A percentile compares a stretch with the other conserved stretches of the same genome.
phyloP scores from a whole-genome alignment of 2,797 vertebrate species.

The Scomberomorus guttatus region DNA sequence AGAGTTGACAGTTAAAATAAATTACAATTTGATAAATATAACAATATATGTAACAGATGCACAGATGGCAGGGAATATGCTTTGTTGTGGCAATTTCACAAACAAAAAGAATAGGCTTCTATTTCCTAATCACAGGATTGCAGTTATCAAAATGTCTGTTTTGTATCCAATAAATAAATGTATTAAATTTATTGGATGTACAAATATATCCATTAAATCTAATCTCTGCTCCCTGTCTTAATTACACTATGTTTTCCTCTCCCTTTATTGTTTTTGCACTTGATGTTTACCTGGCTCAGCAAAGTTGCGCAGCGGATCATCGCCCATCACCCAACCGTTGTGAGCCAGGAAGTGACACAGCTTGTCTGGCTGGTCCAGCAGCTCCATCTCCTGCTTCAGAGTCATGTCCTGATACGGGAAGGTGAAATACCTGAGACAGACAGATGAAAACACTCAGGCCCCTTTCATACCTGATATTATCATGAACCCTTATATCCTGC shows the following conservation, averaged over 20 bases:
- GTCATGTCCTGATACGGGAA: constrained; percentile 91
- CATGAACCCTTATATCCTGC: background rate
- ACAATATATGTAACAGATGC: too few species aligned
- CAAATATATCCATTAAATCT: too few species aligned
- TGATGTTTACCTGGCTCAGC: constrained; percentile 90
- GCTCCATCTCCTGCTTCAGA: constrained; percentile 87
- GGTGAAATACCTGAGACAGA: constrained; percentile 91
- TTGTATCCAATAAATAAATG: background rate
- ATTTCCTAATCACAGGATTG: too few species aligned
- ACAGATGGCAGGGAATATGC: too few species aligned
- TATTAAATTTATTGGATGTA: background rate
- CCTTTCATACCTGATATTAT: background rate
- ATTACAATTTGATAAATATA: too few species aligned
- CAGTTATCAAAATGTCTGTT: background rate
- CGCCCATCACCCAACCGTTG: constrained; percentile 98
- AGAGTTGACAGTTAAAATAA: too few species aligned
- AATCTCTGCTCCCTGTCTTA: too few species aligned
- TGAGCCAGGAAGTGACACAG: constrained; percentile 92
- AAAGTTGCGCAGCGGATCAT: constrained; percentile 96
- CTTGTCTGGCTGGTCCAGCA: constrained; percentile 89
- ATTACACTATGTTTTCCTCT: background rate
- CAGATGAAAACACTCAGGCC: background rate
- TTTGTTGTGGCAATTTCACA: too few species aligned
- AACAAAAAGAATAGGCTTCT: too few species aligned
- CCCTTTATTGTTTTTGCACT: background rate